phyloP scores from a whole-genome alignment of 1,140 invertebrate species.

The Globodera ellingtonae region DNA sequence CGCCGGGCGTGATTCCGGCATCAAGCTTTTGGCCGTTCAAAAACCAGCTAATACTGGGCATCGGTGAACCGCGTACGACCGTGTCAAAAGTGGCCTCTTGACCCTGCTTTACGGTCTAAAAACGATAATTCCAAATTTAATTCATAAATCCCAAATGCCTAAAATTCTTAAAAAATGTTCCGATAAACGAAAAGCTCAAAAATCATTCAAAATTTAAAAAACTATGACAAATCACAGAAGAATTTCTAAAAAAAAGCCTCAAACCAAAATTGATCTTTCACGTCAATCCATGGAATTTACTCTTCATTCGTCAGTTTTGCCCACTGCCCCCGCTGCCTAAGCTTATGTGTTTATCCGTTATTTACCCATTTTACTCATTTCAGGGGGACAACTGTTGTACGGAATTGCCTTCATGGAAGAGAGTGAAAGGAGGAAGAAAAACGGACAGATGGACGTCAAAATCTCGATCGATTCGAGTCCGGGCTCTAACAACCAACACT shows the following conservation, averaged over 20 bases:
- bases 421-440: not conserved
- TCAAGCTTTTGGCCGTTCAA: slow-evolving; percentile 57
- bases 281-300: not conserved
- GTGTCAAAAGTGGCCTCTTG: slow-evolving; percentile 61
- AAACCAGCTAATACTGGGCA: slow-evolving; percentile 57
- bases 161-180: too few species aligned
- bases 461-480: too few species aligned
- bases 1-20: slow-evolving; percentile 45
- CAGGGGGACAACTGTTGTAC: not conserved
- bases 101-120: slow-evolving; percentile 61
- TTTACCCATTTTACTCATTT: not conserved
- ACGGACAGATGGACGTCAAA: too few species aligned
- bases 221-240: too few species aligned
- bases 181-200: too few species aligned
- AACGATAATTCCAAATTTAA: not conserved
- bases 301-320: not conserved
- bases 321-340: not conserved
- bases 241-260: not conserved
- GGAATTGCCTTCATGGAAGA: not conserved
- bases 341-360: not conserved
- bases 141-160: too few species aligned
- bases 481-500: not conserved
- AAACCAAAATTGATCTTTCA: not conserved
- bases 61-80: slow-evolving; percentile 59
- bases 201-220: too few species aligned